Conservation (phyloP, 1,140 invertebrate genomes). For the Limonius californicus region DNA sequence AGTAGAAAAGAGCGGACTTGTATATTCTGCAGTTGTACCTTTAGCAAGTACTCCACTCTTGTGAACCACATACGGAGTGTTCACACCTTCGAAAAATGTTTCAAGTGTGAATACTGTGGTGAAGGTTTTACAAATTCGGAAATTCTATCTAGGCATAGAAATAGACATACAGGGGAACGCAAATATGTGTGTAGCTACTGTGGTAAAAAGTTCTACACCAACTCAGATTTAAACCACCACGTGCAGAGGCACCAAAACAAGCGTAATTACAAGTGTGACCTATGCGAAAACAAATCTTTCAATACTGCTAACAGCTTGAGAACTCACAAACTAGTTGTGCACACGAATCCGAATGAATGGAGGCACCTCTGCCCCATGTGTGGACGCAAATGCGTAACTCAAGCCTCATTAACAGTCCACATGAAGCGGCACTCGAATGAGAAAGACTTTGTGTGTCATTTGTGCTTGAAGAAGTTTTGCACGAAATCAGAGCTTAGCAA, state of each 20-base stretch:
- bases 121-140: slow-evolving; percentile 28
- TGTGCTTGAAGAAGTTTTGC: neutral
- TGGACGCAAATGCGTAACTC: slow-evolving; percentile 39
- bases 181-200: slow-evolving; percentile 51
- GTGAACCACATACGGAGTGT: neutral
- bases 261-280: slow-evolving; percentile 65
- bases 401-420: slow-evolving; percentile 34
- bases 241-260: slow-evolving; percentile 61
- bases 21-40: neutral
- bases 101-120: slow-evolving; percentile 15
- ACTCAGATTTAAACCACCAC: slow-evolving; percentile 51
- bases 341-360: slow-evolving; percentile 32
- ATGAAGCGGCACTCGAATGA: slow-evolving; percentile 34
- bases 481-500: neutral
- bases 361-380: slow-evolving; percentile 41
- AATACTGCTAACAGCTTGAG: slow-evolving; percentile 28
- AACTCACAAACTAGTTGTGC: slow-evolving; percentile 35
- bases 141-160: slow-evolving; percentile 33
- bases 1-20: neutral
- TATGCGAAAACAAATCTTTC: slow-evolving; percentile 56
- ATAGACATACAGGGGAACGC: slow-evolving; percentile 34
- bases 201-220: slow-evolving; percentile 58
- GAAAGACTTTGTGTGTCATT: neutral
- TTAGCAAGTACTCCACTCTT: neutral
- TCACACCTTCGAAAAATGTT: neutral